Percentiles rank a stretch among this genome's conserved stretches.
These are phyloP conservation scores for Sparus aurata DNA, from an alignment of 2,797 vertebrate species.

Conservation along the genomic window DNA sequence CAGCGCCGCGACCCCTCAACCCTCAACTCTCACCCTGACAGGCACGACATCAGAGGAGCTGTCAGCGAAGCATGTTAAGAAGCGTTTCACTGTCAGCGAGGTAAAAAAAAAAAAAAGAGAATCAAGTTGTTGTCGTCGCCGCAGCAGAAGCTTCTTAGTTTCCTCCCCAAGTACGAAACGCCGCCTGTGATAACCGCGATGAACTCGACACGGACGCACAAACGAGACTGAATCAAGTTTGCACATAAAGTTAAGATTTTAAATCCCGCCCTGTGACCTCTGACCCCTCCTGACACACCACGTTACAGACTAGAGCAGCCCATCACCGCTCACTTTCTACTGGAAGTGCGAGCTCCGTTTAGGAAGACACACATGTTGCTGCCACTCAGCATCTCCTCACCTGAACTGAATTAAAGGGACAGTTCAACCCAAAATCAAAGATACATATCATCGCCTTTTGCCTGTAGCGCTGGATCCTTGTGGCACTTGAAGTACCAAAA, in stretches of 20 bases:
- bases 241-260: background rate
- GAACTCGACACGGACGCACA: too few species aligned
- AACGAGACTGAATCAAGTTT: background rate
- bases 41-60: slow-evolving; percentile 59
- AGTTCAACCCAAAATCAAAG: too few species aligned
- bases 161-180: background rate
- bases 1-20: slow-evolving; percentile 62
- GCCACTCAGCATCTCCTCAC: slow-evolving; percentile 50
- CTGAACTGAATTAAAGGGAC: slow-evolving; percentile 8
- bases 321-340: slow-evolving; percentile 48
- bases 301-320: slow-evolving; percentile 59
- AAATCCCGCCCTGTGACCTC: slow-evolving; percentile 30
- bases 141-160: background rate
- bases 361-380: slow-evolving; percentile 62
- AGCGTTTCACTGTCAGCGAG: slow-evolving; percentile 47
- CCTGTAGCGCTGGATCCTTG: too few species aligned
- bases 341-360: slow-evolving; percentile 55
- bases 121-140: too few species aligned
- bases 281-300: slow-evolving; percentile 62
- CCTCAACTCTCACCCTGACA: slow-evolving; percentile 61
- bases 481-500: too few species aligned
- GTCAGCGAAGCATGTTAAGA: slow-evolving; percentile 61
- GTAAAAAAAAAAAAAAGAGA: background rate
- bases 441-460: too few species aligned
- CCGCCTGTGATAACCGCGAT: background rate